These are phyloP conservation scores for Ctenoplectra terminalis DNA, from an alignment of 1,140 invertebrate genomes.

Conservation along the genomic window DNA sequence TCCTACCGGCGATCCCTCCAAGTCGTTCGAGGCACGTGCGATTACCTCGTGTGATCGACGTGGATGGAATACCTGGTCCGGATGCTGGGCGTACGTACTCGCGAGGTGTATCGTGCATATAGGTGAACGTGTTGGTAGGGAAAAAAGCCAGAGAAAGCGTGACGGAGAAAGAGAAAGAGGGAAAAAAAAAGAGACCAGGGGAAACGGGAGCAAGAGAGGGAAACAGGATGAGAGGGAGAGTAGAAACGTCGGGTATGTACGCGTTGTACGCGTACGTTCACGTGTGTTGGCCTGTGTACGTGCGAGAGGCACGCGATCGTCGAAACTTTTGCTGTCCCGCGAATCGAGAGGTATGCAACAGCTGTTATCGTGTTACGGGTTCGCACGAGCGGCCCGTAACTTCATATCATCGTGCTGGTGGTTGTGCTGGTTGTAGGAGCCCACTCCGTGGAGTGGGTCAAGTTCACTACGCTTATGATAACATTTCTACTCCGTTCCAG, in stretches of 20 bases:
- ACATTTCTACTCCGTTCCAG: conserved; percentile 69
- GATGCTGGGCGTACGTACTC: conserved; percentile 18
- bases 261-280: neutral
- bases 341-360: conserved; percentile 77
- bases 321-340: conserved; percentile 75
- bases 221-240: conserved; percentile 39
- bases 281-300: neutral
- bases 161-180: conserved; percentile 24
- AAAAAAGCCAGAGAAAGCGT: conserved; percentile 8
- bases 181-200: neutral
- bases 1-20: neutral
- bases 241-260: neutral
- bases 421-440: conserved; percentile 28
- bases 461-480: conserved; percentile 81
- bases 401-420: conserved; percentile 72
- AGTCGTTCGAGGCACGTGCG: conserved; percentile 36
- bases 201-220: conserved; percentile 5
- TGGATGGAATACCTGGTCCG: conserved; percentile 41
- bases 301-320: conserved; percentile 65
- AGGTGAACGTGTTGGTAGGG: neutral
- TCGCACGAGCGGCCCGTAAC: conserved; percentile 80
- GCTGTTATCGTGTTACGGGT: conserved; percentile 80
- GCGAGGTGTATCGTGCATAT: neutral
- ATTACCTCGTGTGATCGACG: conserved; percentile 39
- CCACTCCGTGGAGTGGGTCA: conserved; percentile 74